These are phyloP conservation scores for Bettongia penicillata DNA, from an alignment of 2,113 vertebrate species.

Conservation along the genomic window DNA sequence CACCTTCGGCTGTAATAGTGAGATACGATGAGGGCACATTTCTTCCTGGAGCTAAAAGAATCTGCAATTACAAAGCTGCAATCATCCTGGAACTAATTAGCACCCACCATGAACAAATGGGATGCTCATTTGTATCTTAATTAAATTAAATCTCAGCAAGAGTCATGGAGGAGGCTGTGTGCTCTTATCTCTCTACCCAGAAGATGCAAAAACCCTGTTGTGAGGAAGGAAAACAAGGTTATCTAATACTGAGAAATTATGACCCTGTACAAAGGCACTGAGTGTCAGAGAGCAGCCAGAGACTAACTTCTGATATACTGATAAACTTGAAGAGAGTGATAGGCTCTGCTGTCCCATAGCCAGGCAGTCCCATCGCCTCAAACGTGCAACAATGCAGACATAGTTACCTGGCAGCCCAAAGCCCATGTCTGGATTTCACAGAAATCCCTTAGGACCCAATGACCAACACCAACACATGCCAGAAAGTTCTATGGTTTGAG, in stretches of 20 bases:
- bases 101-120: background rate
- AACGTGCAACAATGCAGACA: background rate
- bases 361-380: too few species aligned
- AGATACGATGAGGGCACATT: constrained; percentile 18
- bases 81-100: constrained; percentile 27
- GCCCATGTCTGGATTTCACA: background rate
- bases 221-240: constrained; percentile 1
- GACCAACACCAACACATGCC: background rate
- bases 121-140: background rate
- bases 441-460: constrained; percentile 24
- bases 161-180: background rate
- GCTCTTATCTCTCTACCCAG: background rate
- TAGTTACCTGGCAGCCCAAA: constrained; percentile 20
- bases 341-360: background rate
- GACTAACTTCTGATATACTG: background rate
- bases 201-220: background rate
- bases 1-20: constrained; percentile 9
- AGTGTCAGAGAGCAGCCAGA: background rate
- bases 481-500: constrained; percentile 41
- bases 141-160: constrained; percentile 35
- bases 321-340: background rate
- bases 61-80: constrained; percentile 10
- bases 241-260: background rate
- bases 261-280: background rate
- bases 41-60: background rate